phyloP scores from a whole-genome alignment of 35 echinoderm and acorn worm species.

The Stichopus chloronotus region DNA sequence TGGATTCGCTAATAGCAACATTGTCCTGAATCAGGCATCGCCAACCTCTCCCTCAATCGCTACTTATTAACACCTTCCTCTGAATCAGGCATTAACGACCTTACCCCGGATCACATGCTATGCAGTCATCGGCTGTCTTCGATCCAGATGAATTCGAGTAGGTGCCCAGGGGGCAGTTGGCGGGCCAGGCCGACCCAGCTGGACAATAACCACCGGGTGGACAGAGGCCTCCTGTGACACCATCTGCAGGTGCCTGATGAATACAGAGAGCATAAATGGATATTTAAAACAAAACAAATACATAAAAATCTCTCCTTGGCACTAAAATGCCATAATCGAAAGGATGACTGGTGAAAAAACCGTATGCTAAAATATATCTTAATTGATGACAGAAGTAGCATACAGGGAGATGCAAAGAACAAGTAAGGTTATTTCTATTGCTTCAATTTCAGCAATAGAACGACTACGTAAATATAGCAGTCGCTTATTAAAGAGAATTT shows the following conservation, averaged over 20 bases:
- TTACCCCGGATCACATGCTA: constrained; percentile 97
- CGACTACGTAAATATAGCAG: too few relatives aligned
- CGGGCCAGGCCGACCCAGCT: constrained; percentile 91
- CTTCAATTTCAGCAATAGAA: too few relatives aligned
- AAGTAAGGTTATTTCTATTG: too few relatives aligned
- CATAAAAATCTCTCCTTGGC: not conserved
- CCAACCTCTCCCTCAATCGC: too few relatives aligned
- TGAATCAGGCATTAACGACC: not conserved
- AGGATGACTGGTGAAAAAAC: not conserved
- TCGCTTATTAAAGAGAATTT: too few relatives aligned
- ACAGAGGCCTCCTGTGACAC: constrained; percentile 93
- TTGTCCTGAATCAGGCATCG: too few relatives aligned
- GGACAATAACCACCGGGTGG: constrained; percentile 97
- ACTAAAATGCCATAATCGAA: not conserved
- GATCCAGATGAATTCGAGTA: constrained; percentile 98
- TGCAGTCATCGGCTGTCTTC: constrained; percentile 94
- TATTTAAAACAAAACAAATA: not conserved
- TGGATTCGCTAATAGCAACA: too few relatives aligned
- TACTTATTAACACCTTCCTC: too few relatives aligned
- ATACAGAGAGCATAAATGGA: not conserved
- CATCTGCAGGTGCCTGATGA: constrained; percentile 86
- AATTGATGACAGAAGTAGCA: too few relatives aligned
- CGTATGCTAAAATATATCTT: not conserved
- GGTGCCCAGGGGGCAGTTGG: constrained; percentile 91
- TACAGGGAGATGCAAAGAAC: too few relatives aligned